Conservation (phyloP, 2,113 vertebrate species). For the Taurulus bubalis region DNA sequence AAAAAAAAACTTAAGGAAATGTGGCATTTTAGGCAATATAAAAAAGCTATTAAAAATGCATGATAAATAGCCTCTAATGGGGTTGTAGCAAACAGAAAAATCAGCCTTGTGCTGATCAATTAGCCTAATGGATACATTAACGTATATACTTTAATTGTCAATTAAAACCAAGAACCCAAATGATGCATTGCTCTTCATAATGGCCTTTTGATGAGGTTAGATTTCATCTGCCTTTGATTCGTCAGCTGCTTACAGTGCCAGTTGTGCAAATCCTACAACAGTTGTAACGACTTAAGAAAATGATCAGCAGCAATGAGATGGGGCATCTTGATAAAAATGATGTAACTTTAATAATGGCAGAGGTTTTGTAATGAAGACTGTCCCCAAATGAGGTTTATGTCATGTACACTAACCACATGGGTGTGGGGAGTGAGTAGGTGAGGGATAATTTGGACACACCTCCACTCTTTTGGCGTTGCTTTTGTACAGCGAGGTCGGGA, state of each 20-base stretch:
- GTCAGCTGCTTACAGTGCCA: constrained; percentile 63
- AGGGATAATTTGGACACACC: constrained; percentile 50
- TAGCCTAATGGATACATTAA: constrained; percentile 81
- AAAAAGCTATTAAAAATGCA: constrained; percentile 70
- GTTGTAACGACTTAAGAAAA: constrained; percentile 50
- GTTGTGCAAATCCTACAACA: constrained; percentile 48
- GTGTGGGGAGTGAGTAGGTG: constrained; percentile 37
- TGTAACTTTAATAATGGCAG: constrained; percentile 54
- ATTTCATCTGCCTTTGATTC: constrained; percentile 75
- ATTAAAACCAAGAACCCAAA: constrained; percentile 78
- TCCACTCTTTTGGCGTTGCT: constrained; percentile 48
- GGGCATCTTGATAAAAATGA: constrained; percentile 48
- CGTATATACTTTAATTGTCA: constrained; percentile 82
- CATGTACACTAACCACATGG: not conserved
- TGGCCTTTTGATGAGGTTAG: constrained; percentile 81
- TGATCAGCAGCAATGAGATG: constrained; percentile 47
- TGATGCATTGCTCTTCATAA: constrained; percentile 81
- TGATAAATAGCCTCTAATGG: constrained; percentile 74
- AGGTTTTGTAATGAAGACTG: constrained; percentile 36
- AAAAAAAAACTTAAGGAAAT: constrained; percentile 56
- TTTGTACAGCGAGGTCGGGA: constrained; percentile 56
- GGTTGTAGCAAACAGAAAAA: constrained; percentile 67
- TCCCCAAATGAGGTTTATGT: constrained; percentile 12
- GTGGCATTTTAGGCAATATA: constrained; percentile 35
- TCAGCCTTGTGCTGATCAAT: constrained; percentile 75